Conservation (phyloP, 2,797 vertebrate genomes). For the Chaunax sp. region DNA sequence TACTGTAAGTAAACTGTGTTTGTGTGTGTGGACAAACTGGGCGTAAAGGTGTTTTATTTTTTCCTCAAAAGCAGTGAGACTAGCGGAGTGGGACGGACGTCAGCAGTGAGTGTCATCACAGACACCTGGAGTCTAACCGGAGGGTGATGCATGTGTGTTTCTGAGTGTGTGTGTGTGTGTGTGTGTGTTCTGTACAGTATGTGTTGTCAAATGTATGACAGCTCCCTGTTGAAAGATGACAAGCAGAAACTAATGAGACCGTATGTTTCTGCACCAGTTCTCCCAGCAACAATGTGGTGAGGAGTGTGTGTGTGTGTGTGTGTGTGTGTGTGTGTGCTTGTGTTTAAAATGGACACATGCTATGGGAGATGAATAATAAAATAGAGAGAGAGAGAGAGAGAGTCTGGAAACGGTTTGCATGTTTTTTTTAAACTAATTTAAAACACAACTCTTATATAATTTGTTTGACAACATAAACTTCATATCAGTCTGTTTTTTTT, state of each 20-base stretch:
- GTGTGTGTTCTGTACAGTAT: slow-evolving; percentile 16
- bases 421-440: too few species aligned
- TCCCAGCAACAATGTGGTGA: slow-evolving; percentile 48
- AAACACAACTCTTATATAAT: too few species aligned
- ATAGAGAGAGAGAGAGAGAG: background rate
- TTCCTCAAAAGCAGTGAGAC: slow-evolving; percentile 37
- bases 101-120: slow-evolving; percentile 58
- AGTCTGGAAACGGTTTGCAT: background rate
- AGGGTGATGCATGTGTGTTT: slow-evolving; percentile 28
- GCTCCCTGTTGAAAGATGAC: slow-evolving; percentile 71
- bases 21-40: background rate
- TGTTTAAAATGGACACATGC: slow-evolving; percentile 24
- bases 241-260: slow-evolving; percentile 75
- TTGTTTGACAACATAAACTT: too few species aligned
- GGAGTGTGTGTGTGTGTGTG: slow-evolving; percentile 6
- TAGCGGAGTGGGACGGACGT: slow-evolving; percentile 49
- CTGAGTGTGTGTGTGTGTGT: slow-evolving; percentile 9
- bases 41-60: background rate
- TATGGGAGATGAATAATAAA: background rate
- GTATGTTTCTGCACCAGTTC: slow-evolving; percentile 63
- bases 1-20: too few species aligned
- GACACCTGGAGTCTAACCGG: slow-evolving; percentile 55
- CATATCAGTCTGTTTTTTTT: slow-evolving; percentile 10
- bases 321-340: slow-evolving; percentile 7
- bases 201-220: slow-evolving; percentile 60